These are phyloP conservation scores for Calonectris borealis DNA, from an alignment of 2,113 vertebrate genomes.

Conservation along the genomic window DNA sequence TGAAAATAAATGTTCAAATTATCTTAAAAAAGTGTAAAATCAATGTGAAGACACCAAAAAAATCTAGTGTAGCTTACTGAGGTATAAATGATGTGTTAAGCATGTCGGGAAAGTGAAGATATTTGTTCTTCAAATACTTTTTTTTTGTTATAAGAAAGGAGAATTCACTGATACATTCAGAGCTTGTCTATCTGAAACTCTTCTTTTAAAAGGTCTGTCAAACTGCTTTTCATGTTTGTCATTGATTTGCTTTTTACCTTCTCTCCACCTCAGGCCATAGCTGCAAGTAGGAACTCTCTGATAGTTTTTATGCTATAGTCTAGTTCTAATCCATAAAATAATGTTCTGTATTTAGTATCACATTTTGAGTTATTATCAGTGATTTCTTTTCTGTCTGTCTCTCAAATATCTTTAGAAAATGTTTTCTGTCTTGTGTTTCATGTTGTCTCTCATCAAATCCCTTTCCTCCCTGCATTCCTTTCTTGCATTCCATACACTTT, in stretches of 20 bases:
- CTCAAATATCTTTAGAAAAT: background rate
- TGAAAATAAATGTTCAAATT: background rate
- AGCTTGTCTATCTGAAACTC: background rate
- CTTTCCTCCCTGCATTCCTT: background rate
- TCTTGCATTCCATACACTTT: rapidly evolving
- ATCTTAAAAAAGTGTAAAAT: background rate
- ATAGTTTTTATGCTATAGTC: background rate
- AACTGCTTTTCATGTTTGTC: background rate
- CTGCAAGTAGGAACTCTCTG: background rate
- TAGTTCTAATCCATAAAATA: background rate
- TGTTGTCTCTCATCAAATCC: background rate
- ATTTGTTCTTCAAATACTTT: background rate
- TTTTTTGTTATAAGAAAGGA: background rate
- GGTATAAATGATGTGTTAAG: background rate
- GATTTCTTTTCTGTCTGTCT: background rate
- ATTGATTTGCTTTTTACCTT: background rate
- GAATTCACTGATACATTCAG: background rate
- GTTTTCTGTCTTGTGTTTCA: background rate
- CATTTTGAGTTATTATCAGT: background rate
- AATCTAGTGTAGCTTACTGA: background rate
- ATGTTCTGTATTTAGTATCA: background rate
- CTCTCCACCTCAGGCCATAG: background rate
- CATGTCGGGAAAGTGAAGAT: background rate
- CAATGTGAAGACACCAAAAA: background rate
- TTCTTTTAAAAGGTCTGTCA: background rate